A percentile compares a stretch with the other conserved stretches of the same genome.
These are phyloP conservation scores for Micromesistius poutassou DNA, from an alignment of 2,797 vertebrate genomes.

Conservation along the genomic window DNA sequence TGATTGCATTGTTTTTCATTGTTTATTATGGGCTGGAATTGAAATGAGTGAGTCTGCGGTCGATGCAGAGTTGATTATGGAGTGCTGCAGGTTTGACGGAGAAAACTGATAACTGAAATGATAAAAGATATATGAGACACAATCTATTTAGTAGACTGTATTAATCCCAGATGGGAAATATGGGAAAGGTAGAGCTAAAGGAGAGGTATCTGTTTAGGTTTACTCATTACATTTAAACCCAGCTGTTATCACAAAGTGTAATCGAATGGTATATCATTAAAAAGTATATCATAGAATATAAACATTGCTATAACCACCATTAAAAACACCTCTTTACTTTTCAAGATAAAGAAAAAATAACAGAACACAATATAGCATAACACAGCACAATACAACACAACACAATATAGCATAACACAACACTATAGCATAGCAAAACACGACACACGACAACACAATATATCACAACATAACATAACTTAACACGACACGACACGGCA, in stretches of 20 bases:
- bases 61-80: neutral
- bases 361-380: too few relatives aligned
- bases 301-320: too few relatives aligned
- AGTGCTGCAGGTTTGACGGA: neutral
- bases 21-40: neutral
- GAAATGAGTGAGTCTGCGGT: neutral
- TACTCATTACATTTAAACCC: too few relatives aligned
- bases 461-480: neutral
- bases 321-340: neutral
- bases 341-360: neutral
- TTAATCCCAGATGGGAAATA: too few relatives aligned
- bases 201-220: too few relatives aligned
- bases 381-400: too few relatives aligned
- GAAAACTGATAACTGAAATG: conserved; percentile 1
- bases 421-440: neutral
- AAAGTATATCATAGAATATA: too few relatives aligned
- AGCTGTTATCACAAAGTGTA: too few relatives aligned
- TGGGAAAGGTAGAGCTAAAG: too few relatives aligned
- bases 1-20: neutral
- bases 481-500: neutral
- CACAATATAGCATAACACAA: neutral
- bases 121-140: neutral
- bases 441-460: neutral
- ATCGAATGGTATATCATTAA: too few relatives aligned
- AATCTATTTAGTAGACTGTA: too few relatives aligned